Evolutionary conservation across 2,888 invertebrate genomes (phyloP).

Genomic region (Drosophila acutilabella): DNA sequence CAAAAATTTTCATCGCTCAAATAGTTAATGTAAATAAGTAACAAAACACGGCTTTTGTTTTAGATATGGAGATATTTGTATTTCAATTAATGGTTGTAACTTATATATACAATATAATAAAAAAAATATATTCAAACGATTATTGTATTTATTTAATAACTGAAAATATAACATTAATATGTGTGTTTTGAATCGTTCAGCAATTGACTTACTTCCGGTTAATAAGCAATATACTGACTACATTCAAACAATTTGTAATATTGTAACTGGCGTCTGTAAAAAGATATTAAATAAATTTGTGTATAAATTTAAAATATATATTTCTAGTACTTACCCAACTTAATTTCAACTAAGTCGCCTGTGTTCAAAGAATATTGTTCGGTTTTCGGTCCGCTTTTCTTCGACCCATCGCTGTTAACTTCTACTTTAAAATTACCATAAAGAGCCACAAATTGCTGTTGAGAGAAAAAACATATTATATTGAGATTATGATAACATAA

Average conservation of each 20-base stretch:
- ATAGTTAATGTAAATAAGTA: background rate
- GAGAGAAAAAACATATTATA: background rate
- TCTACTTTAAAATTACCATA: constrained; percentile 65
- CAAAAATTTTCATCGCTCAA: no score
- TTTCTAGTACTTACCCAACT: constrained; percentile 45
- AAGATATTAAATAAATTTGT: background rate
- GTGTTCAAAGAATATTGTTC: constrained; percentile 28
- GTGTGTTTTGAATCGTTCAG: background rate
- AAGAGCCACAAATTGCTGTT: constrained; percentile 69
- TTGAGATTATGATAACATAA: background rate
- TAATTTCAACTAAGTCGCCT: constrained; percentile 69
- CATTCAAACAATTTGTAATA: constrained; percentile 41
- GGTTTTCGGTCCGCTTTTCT: constrained; percentile 15
- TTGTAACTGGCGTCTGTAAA: constrained; percentile 50
- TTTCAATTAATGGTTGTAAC: background rate
- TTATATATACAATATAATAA: background rate
- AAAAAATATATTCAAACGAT: background rate
- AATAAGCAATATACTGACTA: constrained; percentile 45
- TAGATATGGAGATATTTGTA: background rate
- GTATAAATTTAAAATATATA: background rate
- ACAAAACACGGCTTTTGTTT: background rate
- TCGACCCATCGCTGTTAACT: constrained; percentile 7
- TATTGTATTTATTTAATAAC: background rate
- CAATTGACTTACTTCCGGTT: constrained; percentile 29
- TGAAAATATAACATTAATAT: background rate